Evolutionary conservation across 2,888 invertebrate genomes (phyloP), one percentile per base, ranked within the genome.

Genomic region (Rapana venosa): DNA sequence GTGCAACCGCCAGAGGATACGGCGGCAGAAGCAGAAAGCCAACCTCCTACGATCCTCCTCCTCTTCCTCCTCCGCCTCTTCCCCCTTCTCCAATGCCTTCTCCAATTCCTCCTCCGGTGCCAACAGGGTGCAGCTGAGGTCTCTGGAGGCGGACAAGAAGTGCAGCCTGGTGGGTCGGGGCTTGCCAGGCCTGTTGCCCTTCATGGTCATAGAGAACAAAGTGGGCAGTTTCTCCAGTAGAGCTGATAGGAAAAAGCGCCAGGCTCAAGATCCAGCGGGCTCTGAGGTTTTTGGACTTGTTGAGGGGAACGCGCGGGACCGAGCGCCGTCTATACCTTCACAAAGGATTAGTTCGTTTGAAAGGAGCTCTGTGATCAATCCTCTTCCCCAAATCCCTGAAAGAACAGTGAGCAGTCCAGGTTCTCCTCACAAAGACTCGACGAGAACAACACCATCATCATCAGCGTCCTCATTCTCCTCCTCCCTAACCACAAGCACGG

Each of bases 161-260:
- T 88, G 88, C 83, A 88, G 74, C 61, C 56, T 26, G 30, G 36
- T 83, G 32, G n/a, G 36, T 8, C 22, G 11, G 11, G 83, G 88
- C 26, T 36, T 35, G 5, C 32, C 88, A 11, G 86, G 86, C 8
- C 66, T 61, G 17, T 0, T 85, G 66, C 89, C 89, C 8, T 89
- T 89, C 77, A 89, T 89, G 89, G 89, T 89, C 47, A 89, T 89
- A 36, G 89, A 89, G 74, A 84, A 89, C 47, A 89, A 47, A 22
- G 47, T 79, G n/a, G 47, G 61, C 0, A 32, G 61, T 20, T 66
- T 32, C 22, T 30, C 58, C 61, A 47, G 26, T 26, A 26, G 47
- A 22, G 22, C 81, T 11, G 8, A 22, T 22, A 83, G 81, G 81
- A 22, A 36, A 17, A 83, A 83, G 36, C 81, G 81, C 26, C 32